These are phyloP conservation scores for Chromoteleia sp. DNA, from an alignment of 2,888 invertebrate genomes.

Conservation along the genomic window DNA sequence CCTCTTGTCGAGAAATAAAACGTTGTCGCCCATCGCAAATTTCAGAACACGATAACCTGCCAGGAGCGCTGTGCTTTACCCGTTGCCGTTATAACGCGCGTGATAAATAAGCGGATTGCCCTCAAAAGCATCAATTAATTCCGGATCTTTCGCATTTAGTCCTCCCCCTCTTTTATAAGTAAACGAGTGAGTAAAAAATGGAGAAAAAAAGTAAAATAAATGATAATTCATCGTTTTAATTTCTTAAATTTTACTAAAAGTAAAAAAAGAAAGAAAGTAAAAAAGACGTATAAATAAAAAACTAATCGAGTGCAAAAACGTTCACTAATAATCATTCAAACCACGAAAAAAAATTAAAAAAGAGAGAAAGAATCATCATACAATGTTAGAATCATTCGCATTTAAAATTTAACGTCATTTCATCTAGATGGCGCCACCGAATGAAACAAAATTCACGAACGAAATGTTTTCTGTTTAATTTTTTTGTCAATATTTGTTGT, in stretches of 20 bases:
- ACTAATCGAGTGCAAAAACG: constrained; percentile 31
- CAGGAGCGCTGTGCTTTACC: constrained; percentile 64
- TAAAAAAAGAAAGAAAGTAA: neutral
- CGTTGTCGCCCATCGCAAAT: constrained; percentile 37
- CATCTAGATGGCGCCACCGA: constrained; percentile 68
- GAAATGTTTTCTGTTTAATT: constrained; percentile 32
- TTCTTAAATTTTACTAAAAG: constrained; percentile 7
- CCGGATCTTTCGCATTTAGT: constrained; percentile 66
- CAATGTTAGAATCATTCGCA: constrained; percentile 30
- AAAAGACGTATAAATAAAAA: neutral
- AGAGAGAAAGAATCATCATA: constrained; percentile 11
- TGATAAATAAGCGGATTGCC: constrained; percentile 69
- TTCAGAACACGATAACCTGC: constrained; percentile 69
- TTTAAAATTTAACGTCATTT: constrained; percentile 28
- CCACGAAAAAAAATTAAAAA: neutral
- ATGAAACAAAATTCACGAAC: constrained; percentile 39
- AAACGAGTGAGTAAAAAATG: constrained; percentile 53
- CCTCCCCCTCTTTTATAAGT: constrained; percentile 43
- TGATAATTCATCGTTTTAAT: neutral
- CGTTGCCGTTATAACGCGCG: constrained; percentile 64
- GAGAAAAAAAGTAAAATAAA: neutral
- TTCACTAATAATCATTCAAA: constrained; percentile 10
- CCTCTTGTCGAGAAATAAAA: no score
- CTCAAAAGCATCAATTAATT: constrained; percentile 73
- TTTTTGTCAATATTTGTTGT: constrained; percentile 12